Base-by-base conservation (phyloP, 2,113 vertebrate genomes). In the Brachypodius melanocephalos region DNA sequence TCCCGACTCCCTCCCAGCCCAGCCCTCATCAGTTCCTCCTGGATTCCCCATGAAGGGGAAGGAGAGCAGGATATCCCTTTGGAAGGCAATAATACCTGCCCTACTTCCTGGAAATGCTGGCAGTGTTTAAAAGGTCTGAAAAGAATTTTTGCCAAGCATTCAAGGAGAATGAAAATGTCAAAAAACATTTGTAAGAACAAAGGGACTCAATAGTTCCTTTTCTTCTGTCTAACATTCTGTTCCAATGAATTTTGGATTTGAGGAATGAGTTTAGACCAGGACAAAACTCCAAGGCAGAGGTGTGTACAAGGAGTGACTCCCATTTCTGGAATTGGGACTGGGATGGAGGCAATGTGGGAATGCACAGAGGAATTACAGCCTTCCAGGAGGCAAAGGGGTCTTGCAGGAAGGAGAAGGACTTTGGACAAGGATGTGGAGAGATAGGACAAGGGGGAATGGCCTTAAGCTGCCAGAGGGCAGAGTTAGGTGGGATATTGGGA, bases 331-430 rank as follows among this genome's bases (percentile, higher is more conserved):
- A 21, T 7, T 2, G 11, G 54, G 57, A 5, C 6, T 9, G 31
- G 40, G 16, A 1, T 14, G 18, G 36, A 34, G 1, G 1, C 22
- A 13, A 20, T 0, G 1, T n/a, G 34, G 63, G 59, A 46, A 20
- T 8, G 42, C 48, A 18, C 38, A 14, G 72, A 57, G 21, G 66
- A 81, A 40, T 4, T 78, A 12, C 40, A 69, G 46, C 40, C 28
- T 38, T 38, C 46, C 38, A 46, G 84, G 34, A 29, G 24, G 25
- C 14, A 11, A 29, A 61, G 48, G 18, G 12, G 16, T 13, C 24
- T 69, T 6, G 17, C 22, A 13, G 48, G 38, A 52, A 28, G 22
- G 52, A 58, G 25, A 57, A 48, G 62, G 52, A 43, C 38, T 51
- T 51, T 22, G 84, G 46, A 16, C 28, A 46, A 77, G 46, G 38